Base-by-base conservation (phyloP, 2,113 vertebrate genomes). In the Sinocyclocheilus maitianheensis region DNA sequence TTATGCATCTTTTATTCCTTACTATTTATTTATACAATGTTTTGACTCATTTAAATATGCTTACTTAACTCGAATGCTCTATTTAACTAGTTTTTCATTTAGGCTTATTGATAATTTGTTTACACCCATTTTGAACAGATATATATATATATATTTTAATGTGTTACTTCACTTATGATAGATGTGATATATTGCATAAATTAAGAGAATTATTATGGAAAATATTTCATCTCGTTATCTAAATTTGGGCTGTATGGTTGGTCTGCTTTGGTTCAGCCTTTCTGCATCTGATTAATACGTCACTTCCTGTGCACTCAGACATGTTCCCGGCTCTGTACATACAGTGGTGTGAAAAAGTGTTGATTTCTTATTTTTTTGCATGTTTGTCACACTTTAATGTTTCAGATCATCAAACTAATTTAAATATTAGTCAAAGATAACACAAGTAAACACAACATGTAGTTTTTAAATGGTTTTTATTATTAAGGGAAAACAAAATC, bases 251-350 rank as follows among this genome's bases (percentile, higher is more conserved):
- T 63, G 53, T 26, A n/a, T 67, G n/a, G 72, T 43, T 88, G 77
- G 84, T 62, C 87, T 89, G 87, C 22, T 90, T 87, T 90, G 87
- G 85, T 87, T 88, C 87, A 88, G 88, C 84, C 58, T 63, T 84
- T 62, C 46, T 51, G 40, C 58, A 76, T 71, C 77, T 80, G 53
- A 83, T 51, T 82, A 72, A 18, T 74, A 85, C 85, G 34, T 78
- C 87, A 84, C 77, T 87, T 78, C 48, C 84, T 83, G 77, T 71
- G 51, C 85, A 84, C 78, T 51, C 55, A n/a, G 53, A 26, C 30
- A 74, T 74, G 30, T 58, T 85, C 76, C 88, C 53, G 22, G 72
- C 77, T 69, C 43, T 75, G 72, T 58, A 48, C 40, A 84, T 51
- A 26, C 26, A 26, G 26, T 26, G 26, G 26, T 26, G 26, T 26